phyloP scores from a whole-genome alignment of 1,140 invertebrate genomes.

The Kradibia gibbosae region DNA sequence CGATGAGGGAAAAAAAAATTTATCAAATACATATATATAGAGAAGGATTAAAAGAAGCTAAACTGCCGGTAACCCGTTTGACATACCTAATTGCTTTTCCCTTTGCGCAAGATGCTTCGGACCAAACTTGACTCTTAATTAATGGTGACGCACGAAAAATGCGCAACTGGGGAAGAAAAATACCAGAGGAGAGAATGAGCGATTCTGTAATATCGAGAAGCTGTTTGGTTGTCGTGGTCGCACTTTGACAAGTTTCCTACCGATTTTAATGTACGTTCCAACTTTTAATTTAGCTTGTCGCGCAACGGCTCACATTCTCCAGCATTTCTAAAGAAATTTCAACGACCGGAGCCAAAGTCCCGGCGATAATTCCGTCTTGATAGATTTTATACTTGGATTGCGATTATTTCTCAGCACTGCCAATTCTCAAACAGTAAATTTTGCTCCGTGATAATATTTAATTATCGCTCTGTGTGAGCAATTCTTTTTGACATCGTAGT shows the following conservation, averaged over 20 bases:
- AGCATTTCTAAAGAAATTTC: conserved; percentile 5
- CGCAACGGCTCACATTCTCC: neutral
- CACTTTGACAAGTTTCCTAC: conserved; percentile 19
- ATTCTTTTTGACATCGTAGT: too few species aligned
- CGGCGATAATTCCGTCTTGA: neutral
- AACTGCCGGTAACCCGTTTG: neutral
- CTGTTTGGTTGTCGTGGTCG: neutral
- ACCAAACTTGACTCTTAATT: conserved; percentile 17
- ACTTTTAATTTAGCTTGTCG: neutral
- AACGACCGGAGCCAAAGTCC: neutral
- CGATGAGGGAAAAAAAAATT: neutral
- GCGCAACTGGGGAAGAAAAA: neutral
- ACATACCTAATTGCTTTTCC: conserved; percentile 12
- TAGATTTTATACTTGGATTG: too few species aligned
- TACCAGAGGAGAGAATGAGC: neutral
- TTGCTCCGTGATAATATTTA: too few species aligned
- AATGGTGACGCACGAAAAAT: conserved; percentile 6
- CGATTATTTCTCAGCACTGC: too few species aligned
- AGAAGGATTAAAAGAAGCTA: neutral
- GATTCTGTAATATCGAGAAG: conserved; percentile 34
- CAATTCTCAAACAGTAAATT: too few species aligned
- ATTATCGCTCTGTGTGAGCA: too few species aligned
- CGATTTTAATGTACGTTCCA: conserved; percentile 1
- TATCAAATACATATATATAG: neutral
- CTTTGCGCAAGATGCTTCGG: conserved; percentile 22